Base-by-base conservation (phyloP, 2,888 invertebrate species). In the Drosophila emarginata region DNA sequence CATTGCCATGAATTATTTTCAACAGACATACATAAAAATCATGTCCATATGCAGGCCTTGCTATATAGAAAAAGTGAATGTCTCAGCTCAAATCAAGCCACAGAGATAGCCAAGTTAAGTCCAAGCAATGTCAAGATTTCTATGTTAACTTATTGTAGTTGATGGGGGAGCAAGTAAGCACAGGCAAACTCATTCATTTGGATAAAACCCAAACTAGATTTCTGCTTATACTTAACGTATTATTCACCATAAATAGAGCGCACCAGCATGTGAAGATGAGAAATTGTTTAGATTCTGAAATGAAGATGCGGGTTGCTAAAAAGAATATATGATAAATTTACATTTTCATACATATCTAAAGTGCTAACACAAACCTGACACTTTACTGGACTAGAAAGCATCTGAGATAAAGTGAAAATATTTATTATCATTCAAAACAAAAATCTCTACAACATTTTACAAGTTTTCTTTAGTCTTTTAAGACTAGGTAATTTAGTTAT, bases 121-220 rank as follows among this genome's bases (percentile, higher is more conserved):
- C 76, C 54, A 61, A 69, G 74, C 85, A 85, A 85, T 85, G 80
- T 85, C 80, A 81, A 85, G 85, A 85, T 85, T 85, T 75, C 76
- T 67, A 39, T 54, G 54, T 61, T 57, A 67, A 70, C 68, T 50
- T 23, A 67, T 45, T 26, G 64, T 54, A 45, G 36, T 39, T 28
- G 50, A n/a, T 50, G 7, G 58, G 23, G 56, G 56, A 52, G 68
- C 62, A 40, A 28, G 56, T n/a, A 32, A 40, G 67, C 54, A 64
- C 18, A 45, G 45, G 21, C 45, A 21, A 11, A 45, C 45, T 21
- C 45, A 18, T 18, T 15, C 18, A 18, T 11, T 45, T 21, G 21
- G 45, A 45, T 21, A 21, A 53, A 21, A 37, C 4, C 21, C 54
- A 67, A 77, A 77, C 77, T 39, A 61, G 69, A 73, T 63, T 69